Percentiles rank a stretch among this genome's conserved stretches.
Conservation (phyloP, 2,113 vertebrate genomes). For the Proterorhinus semilunaris region DNA sequence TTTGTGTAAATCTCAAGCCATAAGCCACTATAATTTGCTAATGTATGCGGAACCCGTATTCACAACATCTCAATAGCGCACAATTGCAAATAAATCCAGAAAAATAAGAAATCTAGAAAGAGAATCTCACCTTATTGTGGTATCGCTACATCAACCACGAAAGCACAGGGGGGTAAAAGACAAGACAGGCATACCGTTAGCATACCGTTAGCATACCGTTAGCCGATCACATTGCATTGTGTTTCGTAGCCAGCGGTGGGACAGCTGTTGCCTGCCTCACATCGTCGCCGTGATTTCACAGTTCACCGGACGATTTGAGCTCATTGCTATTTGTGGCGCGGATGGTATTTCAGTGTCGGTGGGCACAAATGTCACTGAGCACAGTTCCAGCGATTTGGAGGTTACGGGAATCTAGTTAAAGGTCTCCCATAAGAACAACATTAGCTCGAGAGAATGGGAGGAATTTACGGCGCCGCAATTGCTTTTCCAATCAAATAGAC, state of each 20-base stretch:
- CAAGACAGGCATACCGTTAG: conserved; percentile 11
- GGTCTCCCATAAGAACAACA: conserved; percentile 1
- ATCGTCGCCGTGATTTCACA: conserved; percentile 27
- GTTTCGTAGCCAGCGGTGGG: conserved; percentile 28
- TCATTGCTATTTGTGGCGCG: conserved; percentile 26
- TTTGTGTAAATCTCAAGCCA: not conserved
- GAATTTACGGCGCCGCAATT: not conserved
- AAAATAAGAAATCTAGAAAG: conserved; percentile 1
- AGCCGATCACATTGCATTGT: conserved; percentile 51
- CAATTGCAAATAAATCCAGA: not conserved
- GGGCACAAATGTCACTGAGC: conserved; percentile 49
- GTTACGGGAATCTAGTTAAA: conserved; percentile 14
- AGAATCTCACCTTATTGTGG: conserved; percentile 80
- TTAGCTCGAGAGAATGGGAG: not conserved
- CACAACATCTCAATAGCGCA: not conserved
- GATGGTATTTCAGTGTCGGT: conserved; percentile 36
- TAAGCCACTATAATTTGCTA: not conserved
- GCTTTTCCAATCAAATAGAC: no score
- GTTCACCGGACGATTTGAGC: conserved; percentile 44
- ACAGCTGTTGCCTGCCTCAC: conserved; percentile 41
- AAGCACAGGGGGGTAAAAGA: conserved; percentile 66
- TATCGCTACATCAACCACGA: conserved; percentile 72
- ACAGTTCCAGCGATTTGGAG: conserved; percentile 28
- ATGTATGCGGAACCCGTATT: not conserved
- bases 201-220: conserved; percentile 42